Evolutionary conservation across 1,140 invertebrate genomes (phyloP).

Genomic region (Procambarus virginalis): DNA sequence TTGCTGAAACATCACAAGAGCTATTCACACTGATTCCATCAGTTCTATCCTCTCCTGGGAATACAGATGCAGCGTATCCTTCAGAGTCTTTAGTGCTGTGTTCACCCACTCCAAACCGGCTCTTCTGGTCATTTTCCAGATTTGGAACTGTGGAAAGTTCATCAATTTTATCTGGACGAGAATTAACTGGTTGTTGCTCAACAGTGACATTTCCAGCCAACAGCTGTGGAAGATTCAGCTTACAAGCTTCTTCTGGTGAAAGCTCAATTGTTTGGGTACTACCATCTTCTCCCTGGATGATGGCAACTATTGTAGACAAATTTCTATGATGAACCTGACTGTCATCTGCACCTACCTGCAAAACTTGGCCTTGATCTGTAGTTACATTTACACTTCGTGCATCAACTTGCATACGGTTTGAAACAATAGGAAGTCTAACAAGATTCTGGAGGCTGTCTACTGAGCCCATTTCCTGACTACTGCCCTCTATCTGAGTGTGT

Average conservation of each 20-base stretch:
- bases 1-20: not conserved
- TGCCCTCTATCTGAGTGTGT: slow-evolving; percentile 4
- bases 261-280: slow-evolving; percentile 41
- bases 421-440: slow-evolving; percentile 18
- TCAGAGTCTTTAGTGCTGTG: not conserved
- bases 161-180: not conserved
- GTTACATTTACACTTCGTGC: not conserved
- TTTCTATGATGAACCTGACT: not conserved
- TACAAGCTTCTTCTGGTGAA: slow-evolving; percentile 39
- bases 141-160: not conserved
- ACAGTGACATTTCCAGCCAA: not conserved
- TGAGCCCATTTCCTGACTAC: not conserved
- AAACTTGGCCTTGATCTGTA: not conserved
- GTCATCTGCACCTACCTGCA: slow-evolving; percentile 7
- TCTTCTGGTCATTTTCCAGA: not conserved
- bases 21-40: not conserved
- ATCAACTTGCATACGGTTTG: not conserved
- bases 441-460: slow-evolving; percentile 27
- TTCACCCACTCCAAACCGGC: not conserved
- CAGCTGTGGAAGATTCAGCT: not conserved
- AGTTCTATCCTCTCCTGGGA: not conserved
- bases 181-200: slow-evolving; percentile 1
- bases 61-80: not conserved
- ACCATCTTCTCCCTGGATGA: slow-evolving; percentile 52
- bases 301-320: slow-evolving; percentile 27